Evolutionary conservation across 2,113 vertebrate genomes (phyloP), one percentile per base, ranked within the genome.

Genomic region (Oreochromis spilurus): DNA sequence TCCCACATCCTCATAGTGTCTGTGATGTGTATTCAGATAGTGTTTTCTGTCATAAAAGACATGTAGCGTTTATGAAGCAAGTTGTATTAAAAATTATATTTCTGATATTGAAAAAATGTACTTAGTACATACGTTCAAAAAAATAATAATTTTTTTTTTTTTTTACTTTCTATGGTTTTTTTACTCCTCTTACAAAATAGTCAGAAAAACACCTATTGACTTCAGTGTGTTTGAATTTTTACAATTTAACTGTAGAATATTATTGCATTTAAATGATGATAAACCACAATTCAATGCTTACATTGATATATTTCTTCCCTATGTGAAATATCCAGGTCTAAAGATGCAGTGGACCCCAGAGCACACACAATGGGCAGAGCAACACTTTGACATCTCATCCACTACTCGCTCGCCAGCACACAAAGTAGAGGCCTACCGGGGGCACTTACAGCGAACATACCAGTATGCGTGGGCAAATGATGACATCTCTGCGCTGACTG

Each of bases 341-440:
- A 99, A 99, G 98, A 99, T 99, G 99, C 99, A 99, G 99, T 99
- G 99, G 99, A 99, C 98, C 97, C 99, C 98, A 11, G 99, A 99
- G 97, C 99, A 99, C 97, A 98, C 98, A 93, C 99, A 99, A 97
- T 99, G 98, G 98, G 98, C 98, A 91, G 98, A 99, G 82, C 98
- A 99, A 96, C 99, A 99, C 97, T 99, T 99, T 95, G 98, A 99
- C 95, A 99, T 99, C 97, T 98, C 98, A 87, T 99, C 98, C 24
- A 99, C 98, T 86, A 99, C 98, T 36, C 97, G 98, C 90, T 99
- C 98, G 57, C 99, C 98, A 24, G 98, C 98, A 91, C 99, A 99
- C 96, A 99, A 99, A 97, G 98, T 98, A 55, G 99, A 99, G 96
- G 97, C 98, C 87, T 99, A 99, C 94, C 96, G 98, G 70, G 99